Evolutionary conservation across 2,888 invertebrate species (phyloP).

Genomic region (Calameuta pallipes): DNA sequence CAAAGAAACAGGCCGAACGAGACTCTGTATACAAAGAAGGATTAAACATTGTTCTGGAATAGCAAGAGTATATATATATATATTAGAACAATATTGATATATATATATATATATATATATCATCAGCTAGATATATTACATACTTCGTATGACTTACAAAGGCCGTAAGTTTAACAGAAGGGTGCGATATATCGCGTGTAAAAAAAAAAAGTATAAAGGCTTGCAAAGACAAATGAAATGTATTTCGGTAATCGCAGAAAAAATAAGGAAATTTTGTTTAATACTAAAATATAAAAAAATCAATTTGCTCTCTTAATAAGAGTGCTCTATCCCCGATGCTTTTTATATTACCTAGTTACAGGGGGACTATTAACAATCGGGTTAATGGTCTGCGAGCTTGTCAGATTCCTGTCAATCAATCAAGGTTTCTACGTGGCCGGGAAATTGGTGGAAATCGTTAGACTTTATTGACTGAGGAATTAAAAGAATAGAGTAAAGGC

Average conservation of each 20-base stretch:
- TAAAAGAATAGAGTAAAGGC: not conserved
- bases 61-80: not conserved
- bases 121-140: too few species aligned
- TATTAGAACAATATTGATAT: too few species aligned
- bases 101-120: not conserved
- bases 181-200: not conserved
- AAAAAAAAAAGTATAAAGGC: not conserved
- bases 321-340: not conserved
- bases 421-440: not conserved
- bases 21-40: not conserved
- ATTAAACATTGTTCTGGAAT: constrained; percentile 38
- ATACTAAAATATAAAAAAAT: not conserved
- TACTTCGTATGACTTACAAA: not conserved
- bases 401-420: not conserved
- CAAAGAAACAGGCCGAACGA: not conserved
- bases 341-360: not conserved
- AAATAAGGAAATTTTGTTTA: not conserved
- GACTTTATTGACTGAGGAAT: not conserved
- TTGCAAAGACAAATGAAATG: not conserved
- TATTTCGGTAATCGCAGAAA: not conserved
- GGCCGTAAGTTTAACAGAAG: not conserved
- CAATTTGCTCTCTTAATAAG: not conserved
- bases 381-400: not conserved
- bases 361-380: not conserved
- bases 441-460: not conserved